Evolutionary conservation across 2,113 vertebrate genomes (phyloP).

Genomic region (Nycticryphes semicollaris): DNA sequence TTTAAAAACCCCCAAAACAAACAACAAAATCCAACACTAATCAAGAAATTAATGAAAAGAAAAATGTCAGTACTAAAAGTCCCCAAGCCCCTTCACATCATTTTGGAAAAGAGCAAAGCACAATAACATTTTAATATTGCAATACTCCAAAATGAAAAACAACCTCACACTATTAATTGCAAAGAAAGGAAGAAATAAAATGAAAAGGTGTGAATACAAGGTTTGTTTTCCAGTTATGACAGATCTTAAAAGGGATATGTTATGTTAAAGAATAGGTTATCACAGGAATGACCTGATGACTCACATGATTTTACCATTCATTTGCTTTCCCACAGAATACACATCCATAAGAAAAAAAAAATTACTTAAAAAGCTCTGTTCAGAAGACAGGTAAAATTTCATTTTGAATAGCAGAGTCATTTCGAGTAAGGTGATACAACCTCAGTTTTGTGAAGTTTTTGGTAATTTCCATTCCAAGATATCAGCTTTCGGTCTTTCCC

Average conservation of each 20-base stretch:
- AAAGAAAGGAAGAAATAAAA: neutral
- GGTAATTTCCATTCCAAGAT: conserved; percentile 93
- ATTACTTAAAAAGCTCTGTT: accelerated
- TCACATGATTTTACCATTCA: neutral
- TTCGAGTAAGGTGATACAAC: conserved; percentile 61
- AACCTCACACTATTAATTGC: neutral
- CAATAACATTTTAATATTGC: neutral
- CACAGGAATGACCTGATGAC: neutral
- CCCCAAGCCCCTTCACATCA: neutral
- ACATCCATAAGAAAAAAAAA: neutral
- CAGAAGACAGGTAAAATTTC: neutral
- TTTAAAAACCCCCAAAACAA: no score
- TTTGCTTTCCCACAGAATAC: neutral
- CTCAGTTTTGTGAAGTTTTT: conserved; percentile 90
- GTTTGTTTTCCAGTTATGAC: neutral
- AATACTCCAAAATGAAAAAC: neutral
- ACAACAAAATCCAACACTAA: neutral
- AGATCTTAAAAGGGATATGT: neutral
- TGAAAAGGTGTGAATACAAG: neutral
- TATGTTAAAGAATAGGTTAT: neutral
- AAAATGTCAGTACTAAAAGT: neutral
- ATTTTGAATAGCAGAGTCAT: neutral
- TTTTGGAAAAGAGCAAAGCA: neutral
- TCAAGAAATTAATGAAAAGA: neutral
- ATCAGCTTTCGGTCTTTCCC: conserved; percentile 93